phyloP scores from a whole-genome alignment of 2,888 invertebrate species.

The Eristalis pertinax region DNA sequence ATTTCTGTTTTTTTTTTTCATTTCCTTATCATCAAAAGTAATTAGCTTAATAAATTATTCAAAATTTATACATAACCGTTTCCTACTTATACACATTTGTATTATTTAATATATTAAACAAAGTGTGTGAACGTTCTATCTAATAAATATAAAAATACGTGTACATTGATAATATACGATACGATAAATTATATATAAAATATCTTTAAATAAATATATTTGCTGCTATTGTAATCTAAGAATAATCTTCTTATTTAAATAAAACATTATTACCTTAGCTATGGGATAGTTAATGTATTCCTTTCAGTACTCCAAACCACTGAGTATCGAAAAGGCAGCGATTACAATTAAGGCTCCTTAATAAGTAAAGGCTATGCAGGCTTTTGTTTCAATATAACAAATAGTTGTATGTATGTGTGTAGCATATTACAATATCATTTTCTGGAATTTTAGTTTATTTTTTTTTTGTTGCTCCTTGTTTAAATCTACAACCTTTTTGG shows the following conservation, averaged over 20 bases:
- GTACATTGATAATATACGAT: conserved; percentile 28
- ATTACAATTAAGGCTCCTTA: too few species aligned
- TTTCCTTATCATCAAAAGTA: not conserved
- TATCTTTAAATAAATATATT: conserved; percentile 26
- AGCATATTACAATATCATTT: too few species aligned
- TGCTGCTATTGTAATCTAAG: conserved; percentile 3
- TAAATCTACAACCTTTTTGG: too few species aligned
- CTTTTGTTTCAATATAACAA: too few species aligned
- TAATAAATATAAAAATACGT: conserved; percentile 22
- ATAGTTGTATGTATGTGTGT: too few species aligned
- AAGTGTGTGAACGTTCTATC: conserved; percentile 17
- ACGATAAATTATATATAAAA: conserved; percentile 11
- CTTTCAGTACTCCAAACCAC: too few species aligned
- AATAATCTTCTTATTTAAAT: not conserved
- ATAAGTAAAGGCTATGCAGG: too few species aligned
- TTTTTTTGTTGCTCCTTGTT: too few species aligned
- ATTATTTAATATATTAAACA: not conserved
- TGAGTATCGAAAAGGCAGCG: too few species aligned
- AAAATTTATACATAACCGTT: not conserved
- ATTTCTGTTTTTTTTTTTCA: not conserved
- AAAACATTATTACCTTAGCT: not conserved
- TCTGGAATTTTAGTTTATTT: too few species aligned
- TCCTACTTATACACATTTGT: not conserved
- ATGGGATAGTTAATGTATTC: too few species aligned
- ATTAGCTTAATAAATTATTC: not conserved